Percentiles rank a stretch among this genome's conserved stretches.
These are phyloP conservation scores for Thamnophis elegans DNA, from an alignment of 2,797 vertebrate species.

Conservation along the genomic window DNA sequence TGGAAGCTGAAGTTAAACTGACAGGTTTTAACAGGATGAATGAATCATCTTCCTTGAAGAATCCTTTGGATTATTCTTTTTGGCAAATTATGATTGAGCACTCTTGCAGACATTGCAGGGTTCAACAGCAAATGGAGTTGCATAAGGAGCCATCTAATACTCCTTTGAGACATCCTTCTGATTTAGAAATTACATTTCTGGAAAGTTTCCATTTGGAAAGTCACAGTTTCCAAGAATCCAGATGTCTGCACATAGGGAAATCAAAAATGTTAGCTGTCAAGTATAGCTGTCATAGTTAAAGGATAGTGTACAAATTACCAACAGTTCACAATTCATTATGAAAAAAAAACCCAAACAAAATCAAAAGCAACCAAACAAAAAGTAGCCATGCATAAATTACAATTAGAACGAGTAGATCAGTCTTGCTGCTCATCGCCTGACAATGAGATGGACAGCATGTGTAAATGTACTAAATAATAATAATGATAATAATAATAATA, in stretches of 20 bases:
- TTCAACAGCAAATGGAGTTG: neutral
- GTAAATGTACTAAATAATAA: neutral
- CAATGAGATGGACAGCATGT: neutral
- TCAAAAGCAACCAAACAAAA: neutral
- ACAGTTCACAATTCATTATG: neutral
- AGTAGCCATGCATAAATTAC: neutral
- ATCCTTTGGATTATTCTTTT: constrained; percentile 5
- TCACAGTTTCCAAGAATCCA: neutral
- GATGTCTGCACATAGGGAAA: neutral
- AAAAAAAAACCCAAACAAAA: neutral
- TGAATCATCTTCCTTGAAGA: constrained; percentile 18
- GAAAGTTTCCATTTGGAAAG: neutral
- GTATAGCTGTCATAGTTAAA: neutral
- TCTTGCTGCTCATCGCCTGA: neutral
- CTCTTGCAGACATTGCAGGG: neutral
- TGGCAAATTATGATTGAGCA: constrained; percentile 14
- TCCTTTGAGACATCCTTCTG: neutral
- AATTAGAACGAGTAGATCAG: neutral
- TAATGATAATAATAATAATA: neutral
- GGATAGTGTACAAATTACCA: neutral
- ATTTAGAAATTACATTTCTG: neutral
- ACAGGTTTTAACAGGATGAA: constrained; percentile 9
- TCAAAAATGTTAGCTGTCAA: neutral
- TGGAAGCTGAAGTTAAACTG: constrained; percentile 21
- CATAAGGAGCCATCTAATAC: neutral